phyloP scores from a whole-genome alignment of 37 sponge, comb jelly and placozoan species.

The Halichondria panicea region DNA sequence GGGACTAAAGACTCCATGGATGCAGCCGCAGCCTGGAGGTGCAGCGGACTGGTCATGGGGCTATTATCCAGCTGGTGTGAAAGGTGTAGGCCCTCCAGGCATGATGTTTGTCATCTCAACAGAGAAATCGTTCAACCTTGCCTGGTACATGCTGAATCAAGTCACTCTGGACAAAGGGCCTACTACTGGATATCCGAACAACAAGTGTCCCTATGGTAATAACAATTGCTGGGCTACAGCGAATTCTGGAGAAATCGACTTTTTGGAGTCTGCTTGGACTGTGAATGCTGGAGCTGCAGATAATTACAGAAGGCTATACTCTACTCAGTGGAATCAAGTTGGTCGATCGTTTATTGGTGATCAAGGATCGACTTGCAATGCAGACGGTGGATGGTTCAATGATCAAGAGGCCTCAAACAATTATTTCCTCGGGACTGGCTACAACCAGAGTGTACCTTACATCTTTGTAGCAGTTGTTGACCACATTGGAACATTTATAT shows the following conservation, averaged over 20 bases:
- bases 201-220: conserved; percentile 25
- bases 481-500: conserved; percentile 38
- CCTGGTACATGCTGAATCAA: conserved; percentile 53
- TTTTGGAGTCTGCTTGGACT: conserved; percentile 52
- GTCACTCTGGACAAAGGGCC: conserved; percentile 54
- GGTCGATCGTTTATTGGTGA: conserved; percentile 49
- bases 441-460: conserved; percentile 13
- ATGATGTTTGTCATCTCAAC: conserved; percentile 47
- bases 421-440: conserved; percentile 29
- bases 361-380: conserved; percentile 40
- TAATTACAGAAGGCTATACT: conserved; percentile 21
- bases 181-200: not conserved
- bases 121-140: conserved; percentile 34
- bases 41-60: conserved; percentile 45
- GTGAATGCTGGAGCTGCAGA: conserved; percentile 37
- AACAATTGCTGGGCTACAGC: conserved; percentile 34
- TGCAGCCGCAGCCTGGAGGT: conserved; percentile 49
- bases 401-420: conserved; percentile 24
- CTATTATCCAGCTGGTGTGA: conserved; percentile 43
- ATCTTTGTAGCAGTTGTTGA: conserved; percentile 44
- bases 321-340: conserved; percentile 51
- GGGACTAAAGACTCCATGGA: conserved; percentile 31
- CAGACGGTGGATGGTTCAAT: conserved; percentile 43
- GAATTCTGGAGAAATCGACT: conserved; percentile 43
- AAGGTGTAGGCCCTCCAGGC: conserved; percentile 37